A percentile compares a stretch with the other conserved stretches of the same genome.
Conservation (phyloP, 2,888 invertebrate genomes). For the Neocrepidodera transversa region DNA sequence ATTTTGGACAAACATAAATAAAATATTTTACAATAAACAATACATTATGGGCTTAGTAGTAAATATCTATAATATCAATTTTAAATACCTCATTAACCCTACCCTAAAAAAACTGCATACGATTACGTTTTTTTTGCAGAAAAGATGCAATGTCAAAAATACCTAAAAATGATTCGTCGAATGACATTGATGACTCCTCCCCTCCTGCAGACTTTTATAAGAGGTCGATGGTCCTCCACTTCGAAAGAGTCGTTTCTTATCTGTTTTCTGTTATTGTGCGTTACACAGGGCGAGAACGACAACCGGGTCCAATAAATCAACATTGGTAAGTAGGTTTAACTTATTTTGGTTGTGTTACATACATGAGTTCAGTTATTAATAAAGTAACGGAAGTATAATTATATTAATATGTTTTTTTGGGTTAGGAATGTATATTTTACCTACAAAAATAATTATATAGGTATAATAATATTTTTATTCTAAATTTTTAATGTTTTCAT, state of each 20-base stretch:
- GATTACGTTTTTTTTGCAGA: constrained; percentile 12
- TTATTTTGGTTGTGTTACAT: neutral
- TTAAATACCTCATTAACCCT: no score
- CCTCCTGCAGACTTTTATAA: constrained; percentile 56
- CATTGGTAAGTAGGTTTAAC: constrained; percentile 15
- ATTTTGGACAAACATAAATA: no score
- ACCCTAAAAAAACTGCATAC: constrained; percentile 1
- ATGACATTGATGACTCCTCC: constrained; percentile 54
- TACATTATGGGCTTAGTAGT: no score
- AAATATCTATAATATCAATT: no score
- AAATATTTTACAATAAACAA: no score
- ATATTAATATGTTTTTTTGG: no score
- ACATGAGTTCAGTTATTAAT: neutral
- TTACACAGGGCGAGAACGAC: constrained; percentile 11
- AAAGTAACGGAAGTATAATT: neutral
- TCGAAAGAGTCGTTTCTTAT: constrained; percentile 44
- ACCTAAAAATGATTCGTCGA: constrained; percentile 32
- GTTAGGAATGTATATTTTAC: no score
- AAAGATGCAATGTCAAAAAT: constrained; percentile 30
- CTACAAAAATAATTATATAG: no score
- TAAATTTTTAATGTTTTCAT: no score
- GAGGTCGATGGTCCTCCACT: constrained; percentile 56
- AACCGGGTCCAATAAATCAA: constrained; percentile 5
- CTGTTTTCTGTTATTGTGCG: constrained; percentile 34
- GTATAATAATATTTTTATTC: no score